Base-by-base conservation (phyloP, 2,113 vertebrate genomes). In the Poecile atricapillus region DNA sequence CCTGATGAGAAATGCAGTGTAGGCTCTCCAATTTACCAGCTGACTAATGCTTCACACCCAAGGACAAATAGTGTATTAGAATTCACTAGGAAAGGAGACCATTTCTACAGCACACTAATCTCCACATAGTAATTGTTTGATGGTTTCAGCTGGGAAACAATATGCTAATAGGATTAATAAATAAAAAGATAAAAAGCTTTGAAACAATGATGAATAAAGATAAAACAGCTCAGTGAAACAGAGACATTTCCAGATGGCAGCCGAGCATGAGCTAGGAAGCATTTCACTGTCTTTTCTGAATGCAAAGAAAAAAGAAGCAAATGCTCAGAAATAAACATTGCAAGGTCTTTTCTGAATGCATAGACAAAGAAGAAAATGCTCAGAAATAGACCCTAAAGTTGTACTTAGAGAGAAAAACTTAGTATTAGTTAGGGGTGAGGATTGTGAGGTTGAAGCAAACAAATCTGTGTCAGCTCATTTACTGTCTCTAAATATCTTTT, bases 111-210 rank as follows among this genome's bases (percentile, higher is more conserved):
- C 73, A 93, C 8, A 49, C 52, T 63, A 89, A 71, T 87, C n/a
- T 63, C 68, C 49, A 79, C 58, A 83, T 17, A 44, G 47, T 50
- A 91, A 89, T 64, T 89, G 73, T 91, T 44, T 79, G 65, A 82
- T 83, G 31, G 20, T 76, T 87, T 87, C 92, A 95, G 90, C 74
- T 82, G 78, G 52, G 78, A 90, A 93, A 90, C 91, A 91, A 78
- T 80, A 91, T 64, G 78, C 74, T 95, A 87, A 95, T 82, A 93
- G 19, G 39, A 93, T 75, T 62, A 94, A 78, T 63, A 93, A 91
- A 82, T 47, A 89, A 83, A 71, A 58, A 89, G 47, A 83, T 39
- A 74, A 68, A 78, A 82, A 14, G 46, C 62, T 89, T 89, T 83
- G 75, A 93, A 95, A 89, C 30, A 73, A 83, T 43, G 35, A 81